Conservation (phyloP, 2,113 vertebrate genomes). For the Furnarius figulus region DNA sequence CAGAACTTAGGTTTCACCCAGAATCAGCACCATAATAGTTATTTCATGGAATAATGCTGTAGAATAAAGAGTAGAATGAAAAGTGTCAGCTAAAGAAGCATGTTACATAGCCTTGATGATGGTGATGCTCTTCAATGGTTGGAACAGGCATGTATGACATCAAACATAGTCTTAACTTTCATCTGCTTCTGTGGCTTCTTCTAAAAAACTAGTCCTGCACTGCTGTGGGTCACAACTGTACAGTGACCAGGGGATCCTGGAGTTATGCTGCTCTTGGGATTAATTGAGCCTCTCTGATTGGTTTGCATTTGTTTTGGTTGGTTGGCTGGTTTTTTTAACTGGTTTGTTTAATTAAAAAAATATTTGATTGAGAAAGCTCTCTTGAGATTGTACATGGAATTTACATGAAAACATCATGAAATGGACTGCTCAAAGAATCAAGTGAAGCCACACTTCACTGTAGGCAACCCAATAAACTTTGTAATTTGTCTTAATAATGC, state of each 20-base stretch:
- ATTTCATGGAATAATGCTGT: not conserved
- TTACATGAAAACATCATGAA: slow-evolving; percentile 16
- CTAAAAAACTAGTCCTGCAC: not conserved
- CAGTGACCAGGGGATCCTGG: not conserved
- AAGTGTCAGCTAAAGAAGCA: not conserved
- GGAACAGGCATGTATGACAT: not conserved
- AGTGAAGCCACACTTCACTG: slow-evolving; percentile 34
- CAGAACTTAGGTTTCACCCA: not conserved
- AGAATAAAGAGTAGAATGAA: not conserved
- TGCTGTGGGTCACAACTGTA: not conserved
- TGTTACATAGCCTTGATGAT: too few relatives aligned
- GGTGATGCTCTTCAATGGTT: not conserved
- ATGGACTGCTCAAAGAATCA: slow-evolving; percentile 28
- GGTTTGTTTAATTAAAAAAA: slow-evolving; percentile 37
- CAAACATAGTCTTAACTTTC: not conserved
- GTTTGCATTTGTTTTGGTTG: not conserved
- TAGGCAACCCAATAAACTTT: slow-evolving; percentile 16
- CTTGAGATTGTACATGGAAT: not conserved
- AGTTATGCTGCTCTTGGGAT: not conserved
- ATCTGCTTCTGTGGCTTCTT: not conserved
- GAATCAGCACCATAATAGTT: not conserved
- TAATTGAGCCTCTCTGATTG: not conserved
- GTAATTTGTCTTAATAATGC: slow-evolving; percentile 30
- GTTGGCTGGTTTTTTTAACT: not conserved
- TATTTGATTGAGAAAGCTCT: slow-evolving; percentile 38